phyloP scores from a whole-genome alignment of 2,888 invertebrate species.

The Lacanobia wlatinum region DNA sequence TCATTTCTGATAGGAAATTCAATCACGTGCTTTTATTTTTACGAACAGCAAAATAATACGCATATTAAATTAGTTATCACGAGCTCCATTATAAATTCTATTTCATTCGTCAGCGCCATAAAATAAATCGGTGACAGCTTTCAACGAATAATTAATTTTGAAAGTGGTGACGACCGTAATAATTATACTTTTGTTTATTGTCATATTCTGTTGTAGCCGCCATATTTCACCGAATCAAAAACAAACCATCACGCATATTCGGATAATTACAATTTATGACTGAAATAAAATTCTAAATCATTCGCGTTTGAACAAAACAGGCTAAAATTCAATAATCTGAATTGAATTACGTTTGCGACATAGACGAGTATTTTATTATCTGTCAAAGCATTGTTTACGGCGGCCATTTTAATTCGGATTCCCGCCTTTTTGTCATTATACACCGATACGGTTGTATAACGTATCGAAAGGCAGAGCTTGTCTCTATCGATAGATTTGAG shows the following conservation, averaged over 20 bases:
- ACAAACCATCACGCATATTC: conserved; percentile 34
- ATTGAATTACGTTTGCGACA: conserved; percentile 73
- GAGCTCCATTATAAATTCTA: conserved; percentile 12
- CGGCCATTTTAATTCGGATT: conserved; percentile 78
- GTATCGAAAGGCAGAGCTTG: conserved; percentile 31
- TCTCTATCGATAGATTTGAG: background rate
- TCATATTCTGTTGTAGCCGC: conserved; percentile 6
- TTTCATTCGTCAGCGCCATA: conserved; percentile 19
- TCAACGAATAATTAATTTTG: conserved; percentile 39
- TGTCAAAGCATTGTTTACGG: conserved; percentile 77
- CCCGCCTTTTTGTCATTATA: conserved; percentile 82
- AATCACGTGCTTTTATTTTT: background rate
- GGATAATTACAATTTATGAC: conserved; percentile 49
- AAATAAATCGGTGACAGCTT: conserved; percentile 17
- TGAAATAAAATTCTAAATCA: conserved; percentile 59
- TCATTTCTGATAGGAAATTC: background rate
- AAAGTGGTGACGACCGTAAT: conserved; percentile 28
- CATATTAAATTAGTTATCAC: background rate
- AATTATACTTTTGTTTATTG: conserved; percentile 44
- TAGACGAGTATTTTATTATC: conserved; percentile 76
- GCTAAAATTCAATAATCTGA: conserved; percentile 71
- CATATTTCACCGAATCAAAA: conserved; percentile 43
- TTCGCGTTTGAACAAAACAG: conserved; percentile 66
- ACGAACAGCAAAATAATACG: background rate
- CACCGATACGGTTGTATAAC: conserved; percentile 66